Conservation (phyloP, 2,888 invertebrate species). For the Megastigmus dorsalis region DNA sequence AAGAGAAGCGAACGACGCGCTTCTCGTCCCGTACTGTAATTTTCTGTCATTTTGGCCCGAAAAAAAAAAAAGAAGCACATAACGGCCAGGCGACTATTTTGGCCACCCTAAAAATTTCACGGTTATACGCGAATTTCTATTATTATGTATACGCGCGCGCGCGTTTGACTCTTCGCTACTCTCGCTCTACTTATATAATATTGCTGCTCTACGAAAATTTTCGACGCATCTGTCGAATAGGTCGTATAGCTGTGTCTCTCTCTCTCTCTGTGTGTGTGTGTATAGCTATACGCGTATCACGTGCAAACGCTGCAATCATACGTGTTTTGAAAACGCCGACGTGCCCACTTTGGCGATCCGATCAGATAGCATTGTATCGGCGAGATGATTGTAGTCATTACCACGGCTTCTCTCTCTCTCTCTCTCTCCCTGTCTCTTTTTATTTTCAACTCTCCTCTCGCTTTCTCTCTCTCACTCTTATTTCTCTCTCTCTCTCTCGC, state of each 20-base stretch:
- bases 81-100: conserved; percentile 28
- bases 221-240: conserved; percentile 39
- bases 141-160: too few species aligned
- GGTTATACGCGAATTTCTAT: conserved; percentile 61
- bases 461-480: conserved; percentile 31
- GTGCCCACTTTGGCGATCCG: conserved; percentile 61
- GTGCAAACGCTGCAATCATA: conserved; percentile 60
- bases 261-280: not conserved
- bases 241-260: not conserved
- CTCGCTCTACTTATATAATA: not conserved
- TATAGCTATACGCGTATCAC: conserved; percentile 51
- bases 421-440: conserved; percentile 44
- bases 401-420: conserved; percentile 44
- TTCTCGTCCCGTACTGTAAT: conserved; percentile 34
- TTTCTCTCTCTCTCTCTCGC: conserved; percentile 16
- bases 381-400: conserved; percentile 72
- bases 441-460: conserved; percentile 6
- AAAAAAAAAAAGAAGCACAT: conserved; percentile 17
- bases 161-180: conserved; percentile 36
- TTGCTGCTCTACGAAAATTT: not conserved
- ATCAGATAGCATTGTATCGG: conserved; percentile 67
- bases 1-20: not conserved
- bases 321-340: conserved; percentile 66
- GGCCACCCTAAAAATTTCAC: conserved; percentile 33
- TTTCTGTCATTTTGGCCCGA: conserved; percentile 43